Evolutionary conservation across 2,113 vertebrate genomes (phyloP), one percentile per base, ranked within the genome.

Genomic region (Bubo blakistoni): DNA sequence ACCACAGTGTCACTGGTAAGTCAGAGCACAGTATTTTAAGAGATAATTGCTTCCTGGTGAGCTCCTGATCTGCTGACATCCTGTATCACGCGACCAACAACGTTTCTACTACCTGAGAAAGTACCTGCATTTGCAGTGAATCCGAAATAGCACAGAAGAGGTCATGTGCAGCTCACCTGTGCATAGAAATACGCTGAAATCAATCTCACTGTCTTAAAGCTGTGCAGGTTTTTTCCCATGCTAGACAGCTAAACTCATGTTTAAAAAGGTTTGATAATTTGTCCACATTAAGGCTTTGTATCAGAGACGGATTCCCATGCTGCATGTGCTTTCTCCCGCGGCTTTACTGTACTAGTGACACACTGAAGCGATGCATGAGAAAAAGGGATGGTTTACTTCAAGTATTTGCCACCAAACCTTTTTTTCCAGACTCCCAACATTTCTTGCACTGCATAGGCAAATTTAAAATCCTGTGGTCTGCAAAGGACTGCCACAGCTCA

Each of bases 101-200:
- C 4, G 6, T 27, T 32, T 38, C 72, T 46, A 34, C 24, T 16
- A 21, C 15, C 76, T 27, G 34, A 32, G 57, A 34, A 61, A 83
- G 42, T 3, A 59, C 2, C 74, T 52, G 78, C 47, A 30, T 34
- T 32, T 67, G 51, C 81, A 94, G 47, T 32, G 40, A 44, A 59
- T 14, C 46, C 13, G 72, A 69, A 42, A 10, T 2, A 81, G 69
- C 77, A 40, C 25, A 29, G 47, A 71, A 71, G 52, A 74, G 11
- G 3, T 0, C 15, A 46, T 1, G 11, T 0, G 25, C 52, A 55
- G 46, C 38, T 40, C 44, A 38, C 15, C 27, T 13, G 9, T 9
- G 38, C 19, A 12, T 6, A 25, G 11, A 74, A 78, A 73, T 4
- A 21, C 7, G 20, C 46, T 34, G 29, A 87, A 77, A 74, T 47